Evolutionary conservation across 2,797 vertebrate species (phyloP), one percentile per base, ranked within the genome.

Genomic region (Sebastes matsubarae): DNA sequence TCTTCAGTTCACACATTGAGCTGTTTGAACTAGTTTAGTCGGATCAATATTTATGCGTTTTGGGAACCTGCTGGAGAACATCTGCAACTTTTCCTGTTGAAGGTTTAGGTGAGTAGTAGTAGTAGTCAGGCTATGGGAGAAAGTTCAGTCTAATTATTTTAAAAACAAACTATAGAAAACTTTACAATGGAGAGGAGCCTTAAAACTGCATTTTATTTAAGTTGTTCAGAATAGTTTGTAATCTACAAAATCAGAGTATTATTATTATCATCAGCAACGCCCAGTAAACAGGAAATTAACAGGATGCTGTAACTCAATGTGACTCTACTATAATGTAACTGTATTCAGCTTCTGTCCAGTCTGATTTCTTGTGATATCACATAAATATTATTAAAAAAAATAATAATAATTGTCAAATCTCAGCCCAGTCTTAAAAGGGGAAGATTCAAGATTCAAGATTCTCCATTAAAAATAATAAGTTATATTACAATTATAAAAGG

Each of bases 41-140:
- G 32, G 14, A 32, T 82, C 50, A 0, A 46, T 78, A 58, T 87
- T 55, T 34, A 52, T 81, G 67, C 18, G 68, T 42, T 38, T 42
- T 20, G 18, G 8, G 58, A 72, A 32, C 8, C 83, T 11, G 13
- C 4, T 6, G 81, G 68, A 80, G 32, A 12, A 12, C 46, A 20
- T 32, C 77, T 10, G 38, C 54, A 50, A 50, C 63, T 50, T 58
- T 84, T 89, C 75, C 76, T 14, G 71, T 22, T 72, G 22, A 72
- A 79, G 66, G 13, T 59, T 84, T 55, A 65, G 88, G 93, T 94
- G 87, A 94, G 93, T 93, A 16, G 36, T 42, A n/a, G 38, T 46
- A 42, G 38, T 18, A 22, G 18, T 0, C 46, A 50, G 46, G 46
- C 7, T 50, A 4, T 6, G 30, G 12, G 6, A 1, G 32, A 20